Conservation (phyloP, 2,797 vertebrate species). For the Parauchenoglanis ngamensis region DNA sequence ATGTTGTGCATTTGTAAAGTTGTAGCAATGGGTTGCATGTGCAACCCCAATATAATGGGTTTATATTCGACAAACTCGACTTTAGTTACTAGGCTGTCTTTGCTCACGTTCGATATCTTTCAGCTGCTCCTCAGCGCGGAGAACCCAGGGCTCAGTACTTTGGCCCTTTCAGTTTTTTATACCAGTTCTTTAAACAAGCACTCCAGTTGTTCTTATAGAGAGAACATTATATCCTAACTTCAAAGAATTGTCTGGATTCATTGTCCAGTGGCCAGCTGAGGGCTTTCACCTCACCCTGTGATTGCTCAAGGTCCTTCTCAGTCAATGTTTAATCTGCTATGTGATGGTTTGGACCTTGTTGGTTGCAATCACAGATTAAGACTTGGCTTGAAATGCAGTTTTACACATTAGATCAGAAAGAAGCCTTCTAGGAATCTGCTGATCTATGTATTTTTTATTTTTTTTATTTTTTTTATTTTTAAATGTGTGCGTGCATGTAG, state of each 20-base stretch:
- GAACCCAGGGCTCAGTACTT: background rate
- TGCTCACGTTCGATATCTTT: background rate
- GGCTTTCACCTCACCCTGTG: slow-evolving; percentile 42
- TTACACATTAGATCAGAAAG: background rate
- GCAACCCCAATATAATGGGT: too few relatives aligned
- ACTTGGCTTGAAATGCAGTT: slow-evolving; percentile 31
- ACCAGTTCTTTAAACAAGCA: background rate
- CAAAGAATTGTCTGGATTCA: background rate
- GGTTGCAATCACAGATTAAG: slow-evolving; percentile 55
- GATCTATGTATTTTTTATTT: background rate
- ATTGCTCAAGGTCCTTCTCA: slow-evolving; percentile 52
- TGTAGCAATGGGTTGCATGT: background rate
- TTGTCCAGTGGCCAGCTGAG: background rate
- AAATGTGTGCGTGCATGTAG: background rate
- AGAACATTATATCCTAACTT: background rate
- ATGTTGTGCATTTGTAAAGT: background rate
- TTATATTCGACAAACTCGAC: background rate
- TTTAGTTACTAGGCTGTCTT: background rate
- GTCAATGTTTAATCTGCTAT: slow-evolving; percentile 62
- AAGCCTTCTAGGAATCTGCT: background rate
- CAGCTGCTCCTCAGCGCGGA: background rate
- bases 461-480: background rate
- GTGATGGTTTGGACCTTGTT: slow-evolving; percentile 12
- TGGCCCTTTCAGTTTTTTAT: background rate
- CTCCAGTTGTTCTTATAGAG: background rate